phyloP scores from a whole-genome alignment of 2,797 vertebrate species.

The Macrochelys suwanniensis region DNA sequence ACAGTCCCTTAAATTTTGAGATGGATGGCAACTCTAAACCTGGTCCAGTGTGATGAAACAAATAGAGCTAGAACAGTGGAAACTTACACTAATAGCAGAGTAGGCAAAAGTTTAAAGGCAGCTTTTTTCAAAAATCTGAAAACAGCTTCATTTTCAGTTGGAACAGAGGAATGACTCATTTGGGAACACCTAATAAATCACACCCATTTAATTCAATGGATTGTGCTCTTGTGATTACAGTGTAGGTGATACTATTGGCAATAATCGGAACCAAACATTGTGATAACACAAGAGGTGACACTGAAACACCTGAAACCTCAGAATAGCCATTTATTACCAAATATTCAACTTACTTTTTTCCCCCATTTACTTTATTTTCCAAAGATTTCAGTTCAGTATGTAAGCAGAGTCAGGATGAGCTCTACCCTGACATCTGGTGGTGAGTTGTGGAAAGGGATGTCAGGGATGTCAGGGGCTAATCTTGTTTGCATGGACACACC shows the following conservation, averaged over 20 bases:
- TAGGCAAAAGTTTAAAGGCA: background rate
- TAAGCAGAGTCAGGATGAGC: no score
- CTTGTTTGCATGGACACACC: no score
- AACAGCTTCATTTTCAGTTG: constrained; percentile 7
- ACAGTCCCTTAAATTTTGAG: background rate
- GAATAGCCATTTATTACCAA: background rate
- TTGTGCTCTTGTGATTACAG: constrained; percentile 20
- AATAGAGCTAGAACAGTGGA: no score
- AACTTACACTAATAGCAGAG: no score
- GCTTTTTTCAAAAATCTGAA: background rate
- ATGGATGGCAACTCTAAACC: background rate
- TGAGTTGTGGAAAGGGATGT: no score
- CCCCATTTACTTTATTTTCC: background rate
- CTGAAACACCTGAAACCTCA: background rate
- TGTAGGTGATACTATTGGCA: background rate
- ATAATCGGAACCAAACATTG: constrained; percentile 44
- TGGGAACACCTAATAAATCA: background rate
- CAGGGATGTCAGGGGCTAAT: no score
- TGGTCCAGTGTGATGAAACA: no score
- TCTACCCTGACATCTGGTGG: no score
- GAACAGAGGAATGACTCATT: background rate
- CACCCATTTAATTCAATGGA: background rate
- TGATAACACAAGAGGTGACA: no score
- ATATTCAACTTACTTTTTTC: background rate
- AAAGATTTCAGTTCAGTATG: background rate